phyloP scores from a whole-genome alignment of 2,113 vertebrate species.

The Saguinus imperator region DNA sequence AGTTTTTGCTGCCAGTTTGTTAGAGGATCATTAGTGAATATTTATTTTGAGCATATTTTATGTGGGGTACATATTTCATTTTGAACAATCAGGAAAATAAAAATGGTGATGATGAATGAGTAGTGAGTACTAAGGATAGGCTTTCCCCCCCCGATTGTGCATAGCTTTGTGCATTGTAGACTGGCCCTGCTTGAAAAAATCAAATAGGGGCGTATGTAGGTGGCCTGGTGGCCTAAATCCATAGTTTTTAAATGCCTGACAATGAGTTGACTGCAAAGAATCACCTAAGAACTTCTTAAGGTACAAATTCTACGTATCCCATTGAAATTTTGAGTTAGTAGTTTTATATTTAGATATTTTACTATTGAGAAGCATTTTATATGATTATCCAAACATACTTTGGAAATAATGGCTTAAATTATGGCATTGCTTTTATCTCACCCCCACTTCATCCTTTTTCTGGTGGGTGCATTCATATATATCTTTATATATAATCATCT shows the following conservation, averaged over 20 bases:
- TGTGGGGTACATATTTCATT: not conserved
- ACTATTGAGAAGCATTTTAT: slow-evolving; percentile 6
- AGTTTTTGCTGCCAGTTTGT: not conserved
- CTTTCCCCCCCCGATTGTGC: not conserved
- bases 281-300: not conserved
- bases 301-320: not conserved
- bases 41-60: not conserved
- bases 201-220: not conserved
- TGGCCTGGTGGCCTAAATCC: not conserved
- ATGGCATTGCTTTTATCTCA: not conserved
- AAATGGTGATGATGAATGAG: not conserved
- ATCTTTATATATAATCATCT: not conserved
- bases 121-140: not conserved
- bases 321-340: slow-evolving; percentile 9
- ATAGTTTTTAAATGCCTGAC: not conserved
- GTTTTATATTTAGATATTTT: not conserved
- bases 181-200: not conserved
- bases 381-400: not conserved
- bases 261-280: not conserved
- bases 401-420: not conserved
- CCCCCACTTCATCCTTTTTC: not conserved
- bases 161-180: not conserved
- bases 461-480: not conserved
- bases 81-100: not conserved
- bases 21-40: slow-evolving; percentile 12